Conservation (phyloP, 2,113 vertebrate species). For the Rallus limicola region DNA sequence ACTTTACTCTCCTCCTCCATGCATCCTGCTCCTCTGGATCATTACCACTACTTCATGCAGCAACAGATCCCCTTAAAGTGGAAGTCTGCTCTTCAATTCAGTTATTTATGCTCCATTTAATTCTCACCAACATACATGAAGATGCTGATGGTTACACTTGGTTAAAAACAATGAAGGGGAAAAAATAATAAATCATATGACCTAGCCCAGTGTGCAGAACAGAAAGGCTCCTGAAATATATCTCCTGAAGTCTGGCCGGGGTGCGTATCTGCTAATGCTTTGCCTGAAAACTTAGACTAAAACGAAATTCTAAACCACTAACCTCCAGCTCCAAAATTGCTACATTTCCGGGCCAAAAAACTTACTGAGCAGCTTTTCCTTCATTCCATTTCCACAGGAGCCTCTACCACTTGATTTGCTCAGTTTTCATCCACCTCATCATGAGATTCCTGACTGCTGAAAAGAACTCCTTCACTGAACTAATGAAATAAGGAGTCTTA, state of each 20-base stretch:
- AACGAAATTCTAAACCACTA: not conserved
- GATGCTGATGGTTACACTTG: not conserved
- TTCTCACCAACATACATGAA: not conserved
- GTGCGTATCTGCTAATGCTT: not conserved
- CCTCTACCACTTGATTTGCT: not conserved
- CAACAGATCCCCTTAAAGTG: not conserved
- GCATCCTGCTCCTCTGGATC: constrained; percentile 16
- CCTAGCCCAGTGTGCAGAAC: not conserved
- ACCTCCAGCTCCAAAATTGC: not conserved
- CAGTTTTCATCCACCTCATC: constrained; percentile 38
- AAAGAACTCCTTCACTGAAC: constrained; percentile 59
- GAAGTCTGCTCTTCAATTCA: not conserved
- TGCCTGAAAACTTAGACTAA: constrained; percentile 14
- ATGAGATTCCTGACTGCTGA: constrained; percentile 23
- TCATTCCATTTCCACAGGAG: not conserved
- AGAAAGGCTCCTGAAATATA: not conserved
- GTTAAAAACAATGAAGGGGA: not conserved
- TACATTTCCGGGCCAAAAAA: not conserved
- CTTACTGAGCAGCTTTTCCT: not conserved
- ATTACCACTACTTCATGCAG: not conserved
- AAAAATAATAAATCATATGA: not conserved
- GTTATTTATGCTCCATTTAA: constrained; percentile 35
- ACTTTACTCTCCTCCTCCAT: not conserved
- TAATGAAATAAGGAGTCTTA: constrained; percentile 75
- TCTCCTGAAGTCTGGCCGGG: not conserved